Percentiles rank a stretch among this genome's conserved stretches.
These are phyloP conservation scores for Griposia aprilina DNA, from an alignment of 2,888 invertebrate genomes.

Conservation along the genomic window DNA sequence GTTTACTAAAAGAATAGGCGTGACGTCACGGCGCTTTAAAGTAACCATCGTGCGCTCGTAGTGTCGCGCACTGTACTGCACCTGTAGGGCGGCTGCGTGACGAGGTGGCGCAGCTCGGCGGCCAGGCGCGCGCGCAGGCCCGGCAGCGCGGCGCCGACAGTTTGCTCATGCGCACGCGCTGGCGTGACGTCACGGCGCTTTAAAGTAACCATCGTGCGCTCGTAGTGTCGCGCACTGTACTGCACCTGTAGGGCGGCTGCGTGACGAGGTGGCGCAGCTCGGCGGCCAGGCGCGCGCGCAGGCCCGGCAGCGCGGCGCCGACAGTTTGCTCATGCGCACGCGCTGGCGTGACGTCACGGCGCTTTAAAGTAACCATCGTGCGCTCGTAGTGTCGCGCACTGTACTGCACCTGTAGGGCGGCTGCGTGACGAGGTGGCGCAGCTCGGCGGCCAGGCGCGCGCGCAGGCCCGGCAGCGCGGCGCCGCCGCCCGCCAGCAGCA, in stretches of 20 bases:
- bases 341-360: no score
- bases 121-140: conserved; percentile 92
- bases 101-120: conserved; percentile 92
- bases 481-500: conserved; percentile 97
- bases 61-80: neutral
- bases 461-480: conserved; percentile 95
- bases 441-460: conserved; percentile 94
- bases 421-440: conserved; percentile 93
- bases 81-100: conserved; percentile 91
- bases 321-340: no score
- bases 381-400: no score
- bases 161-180: no score
- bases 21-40: no score
- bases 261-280: conserved; percentile 92
- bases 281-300: conserved; percentile 92
- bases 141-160: conserved; percentile 92
- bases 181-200: no score
- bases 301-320: conserved; percentile 92
- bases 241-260: conserved; percentile 91
- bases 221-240: no score
- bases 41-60: no score
- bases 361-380: no score
- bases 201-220: no score
- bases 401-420: conserved; percentile 79
- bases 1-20: no score